Base-by-base conservation (phyloP, 2,888 invertebrate genomes). In the Apoderus coryli region DNA sequence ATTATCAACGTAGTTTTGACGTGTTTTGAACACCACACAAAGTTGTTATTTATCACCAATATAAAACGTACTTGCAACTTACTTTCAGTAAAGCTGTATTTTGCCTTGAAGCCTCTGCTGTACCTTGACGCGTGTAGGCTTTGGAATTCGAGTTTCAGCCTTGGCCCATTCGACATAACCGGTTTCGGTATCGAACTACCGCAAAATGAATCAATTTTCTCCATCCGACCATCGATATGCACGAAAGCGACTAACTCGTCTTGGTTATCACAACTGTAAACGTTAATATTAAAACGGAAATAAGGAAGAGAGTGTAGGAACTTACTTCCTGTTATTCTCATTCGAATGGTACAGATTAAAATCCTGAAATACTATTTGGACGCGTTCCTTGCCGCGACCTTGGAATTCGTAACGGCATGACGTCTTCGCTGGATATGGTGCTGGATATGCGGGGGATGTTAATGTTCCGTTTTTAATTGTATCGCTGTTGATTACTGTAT, bases 371-470 rank as follows among this genome's bases (percentile, higher is more conserved):
- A 74, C 64, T 53, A 90, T 69, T 64, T 84, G 80, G 43, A 90
- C 76, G 48, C 84, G 64, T 57, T 93, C 88, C 44, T 77, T 76
- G 30, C 79, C 79, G 40, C 76, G 66, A 24, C 89, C 90, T 50
- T 78, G 77, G 59, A 93, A 92, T 52, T 89, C 84, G 59, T 85
- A 92, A 48, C 80, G 76, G 60, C 92, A 93, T 46, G 76, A 73
- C 32, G 81, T 73, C 49, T 76, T 72, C 14, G 76, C 61, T 27
- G 84, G 80, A 59, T 86, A 89, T 27, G 77, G 72, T 35, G 73
- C 70, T n/a, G 80, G 85, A 56, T 80, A 88, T 50, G 79, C 77
- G 11, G 85, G 86, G 30, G 86, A 85, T 25, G 76, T 74, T 44
- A 92, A 73, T 15, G 76, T 75, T 15, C 92, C 92, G 42, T 80